Conservation (phyloP, 2,888 invertebrate genomes). For the Terebella lapidaria region DNA sequence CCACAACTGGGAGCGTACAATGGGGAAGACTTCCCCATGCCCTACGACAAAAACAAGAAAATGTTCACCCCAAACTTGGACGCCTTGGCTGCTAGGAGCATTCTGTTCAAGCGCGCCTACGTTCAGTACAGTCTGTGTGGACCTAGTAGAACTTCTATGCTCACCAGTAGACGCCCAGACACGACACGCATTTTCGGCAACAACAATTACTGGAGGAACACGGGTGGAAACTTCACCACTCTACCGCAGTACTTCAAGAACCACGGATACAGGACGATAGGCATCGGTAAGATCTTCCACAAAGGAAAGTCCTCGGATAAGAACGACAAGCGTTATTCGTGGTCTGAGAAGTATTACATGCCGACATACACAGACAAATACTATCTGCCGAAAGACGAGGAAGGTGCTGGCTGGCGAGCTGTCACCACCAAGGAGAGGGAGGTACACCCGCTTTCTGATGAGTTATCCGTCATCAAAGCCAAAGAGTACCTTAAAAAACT, state of each 20-base stretch:
- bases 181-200: conserved; percentile 23
- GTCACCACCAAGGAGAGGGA: neutral
- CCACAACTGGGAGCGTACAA: conserved; percentile 26
- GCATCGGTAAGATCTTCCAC: conserved; percentile 22
- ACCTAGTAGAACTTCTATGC: conserved; percentile 22
- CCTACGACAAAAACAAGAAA: conserved; percentile 21
- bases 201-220: conserved; percentile 17
- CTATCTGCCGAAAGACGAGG: conserved; percentile 1
- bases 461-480: neutral
- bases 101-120: conserved; percentile 27
- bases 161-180: conserved; percentile 23
- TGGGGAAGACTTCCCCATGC: conserved; percentile 24
- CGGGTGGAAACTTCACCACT: conserved; percentile 19
- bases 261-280: conserved; percentile 15
- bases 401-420: neutral
- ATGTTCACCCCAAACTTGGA: conserved; percentile 32
- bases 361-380: conserved; percentile 14
- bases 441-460: neutral
- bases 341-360: conserved; percentile 29
- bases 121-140: conserved; percentile 25
- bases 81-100: conserved; percentile 25
- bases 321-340: conserved; percentile 56
- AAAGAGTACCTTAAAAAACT: neutral
- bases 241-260: conserved; percentile 22
- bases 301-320: conserved; percentile 46